Conservation (phyloP, 2,888 invertebrate genomes). For the Galeruca laticollis region DNA sequence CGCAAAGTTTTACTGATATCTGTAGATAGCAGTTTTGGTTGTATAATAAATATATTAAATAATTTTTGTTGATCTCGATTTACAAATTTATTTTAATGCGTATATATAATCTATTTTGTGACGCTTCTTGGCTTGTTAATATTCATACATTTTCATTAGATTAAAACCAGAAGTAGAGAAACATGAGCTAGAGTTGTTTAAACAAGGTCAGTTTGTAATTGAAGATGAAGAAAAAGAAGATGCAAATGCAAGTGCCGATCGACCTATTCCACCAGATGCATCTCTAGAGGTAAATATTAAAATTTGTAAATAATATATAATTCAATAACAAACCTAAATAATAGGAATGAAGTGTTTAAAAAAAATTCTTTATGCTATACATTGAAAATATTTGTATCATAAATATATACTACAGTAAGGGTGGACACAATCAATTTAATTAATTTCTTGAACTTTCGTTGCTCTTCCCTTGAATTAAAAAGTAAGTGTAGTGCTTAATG, state of each 20-base stretch:
- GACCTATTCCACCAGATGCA: slow-evolving; percentile 62
- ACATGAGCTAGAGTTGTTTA: slow-evolving; percentile 89
- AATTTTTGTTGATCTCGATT: neutral
- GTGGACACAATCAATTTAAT: too few species aligned
- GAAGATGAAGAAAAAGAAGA: slow-evolving; percentile 92
- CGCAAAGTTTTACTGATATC: too few species aligned
- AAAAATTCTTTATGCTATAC: too few species aligned
- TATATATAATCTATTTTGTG: slow-evolving; percentile 3
- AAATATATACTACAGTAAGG: too few species aligned
- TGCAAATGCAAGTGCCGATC: slow-evolving; percentile 73
- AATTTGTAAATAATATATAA: neutral
- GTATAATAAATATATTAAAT: too few species aligned
- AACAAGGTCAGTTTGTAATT: slow-evolving; percentile 92
- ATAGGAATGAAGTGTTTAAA: too few species aligned
- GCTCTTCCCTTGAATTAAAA: too few species aligned
- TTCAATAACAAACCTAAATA: too few species aligned
- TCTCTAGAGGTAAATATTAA: slow-evolving; percentile 59
- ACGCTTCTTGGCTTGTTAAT: neutral
- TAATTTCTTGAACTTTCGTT: too few species aligned
- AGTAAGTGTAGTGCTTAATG: too few species aligned
- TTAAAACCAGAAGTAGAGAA: slow-evolving; percentile 97
- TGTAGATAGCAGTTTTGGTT: too few species aligned
- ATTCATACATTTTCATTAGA: slow-evolving; percentile 60
- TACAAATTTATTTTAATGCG: neutral
- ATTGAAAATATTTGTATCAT: too few species aligned